Conservation (phyloP, 2,888 invertebrate genomes). For the Ophion ventricosus region DNA sequence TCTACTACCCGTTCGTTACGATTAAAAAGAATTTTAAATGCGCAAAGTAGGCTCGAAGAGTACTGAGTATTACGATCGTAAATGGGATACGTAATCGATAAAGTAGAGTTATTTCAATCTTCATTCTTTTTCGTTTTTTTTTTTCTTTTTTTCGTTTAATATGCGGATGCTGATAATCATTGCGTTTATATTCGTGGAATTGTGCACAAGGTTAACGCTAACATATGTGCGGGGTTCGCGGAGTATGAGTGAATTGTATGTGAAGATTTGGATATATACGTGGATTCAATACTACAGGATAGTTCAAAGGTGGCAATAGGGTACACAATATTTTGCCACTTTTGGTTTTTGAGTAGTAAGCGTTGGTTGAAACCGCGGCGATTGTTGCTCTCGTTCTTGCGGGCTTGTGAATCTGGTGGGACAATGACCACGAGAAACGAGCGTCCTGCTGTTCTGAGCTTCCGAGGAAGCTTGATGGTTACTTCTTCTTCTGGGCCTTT, state of each 20-base stretch:
- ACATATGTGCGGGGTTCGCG: slow-evolving; percentile 82
- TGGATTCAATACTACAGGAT: slow-evolving; percentile 82
- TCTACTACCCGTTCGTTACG: background rate
- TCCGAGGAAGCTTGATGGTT: slow-evolving; percentile 88
- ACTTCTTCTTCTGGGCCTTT: slow-evolving; percentile 99
- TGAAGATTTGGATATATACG: slow-evolving; percentile 82
- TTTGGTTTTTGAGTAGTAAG: slow-evolving; percentile 70
- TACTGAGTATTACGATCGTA: slow-evolving; percentile 31
- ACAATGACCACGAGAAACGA: slow-evolving; percentile 64
- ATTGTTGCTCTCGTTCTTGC: slow-evolving; percentile 61
- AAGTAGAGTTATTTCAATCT: background rate
- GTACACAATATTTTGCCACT: slow-evolving; percentile 77
- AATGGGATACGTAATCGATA: slow-evolving; percentile 32
- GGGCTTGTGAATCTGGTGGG: slow-evolving; percentile 65
- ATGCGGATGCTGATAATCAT: slow-evolving; percentile 18
- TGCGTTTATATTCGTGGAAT: slow-evolving; percentile 9
- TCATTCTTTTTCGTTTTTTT: background rate
- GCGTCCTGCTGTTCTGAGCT: slow-evolving; percentile 73
- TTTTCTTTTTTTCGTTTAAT: slow-evolving; percentile 16
- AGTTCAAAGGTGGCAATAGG: slow-evolving; percentile 78
- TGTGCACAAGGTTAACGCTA: slow-evolving; percentile 71
- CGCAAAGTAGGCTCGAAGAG: slow-evolving; percentile 29
- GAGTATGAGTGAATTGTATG: slow-evolving; percentile 82
- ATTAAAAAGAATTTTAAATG: slow-evolving; percentile 28
- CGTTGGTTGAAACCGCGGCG: slow-evolving; percentile 29